phyloP scores from a whole-genome alignment of 2,113 vertebrate species.

The Pollimyrus isidori region DNA sequence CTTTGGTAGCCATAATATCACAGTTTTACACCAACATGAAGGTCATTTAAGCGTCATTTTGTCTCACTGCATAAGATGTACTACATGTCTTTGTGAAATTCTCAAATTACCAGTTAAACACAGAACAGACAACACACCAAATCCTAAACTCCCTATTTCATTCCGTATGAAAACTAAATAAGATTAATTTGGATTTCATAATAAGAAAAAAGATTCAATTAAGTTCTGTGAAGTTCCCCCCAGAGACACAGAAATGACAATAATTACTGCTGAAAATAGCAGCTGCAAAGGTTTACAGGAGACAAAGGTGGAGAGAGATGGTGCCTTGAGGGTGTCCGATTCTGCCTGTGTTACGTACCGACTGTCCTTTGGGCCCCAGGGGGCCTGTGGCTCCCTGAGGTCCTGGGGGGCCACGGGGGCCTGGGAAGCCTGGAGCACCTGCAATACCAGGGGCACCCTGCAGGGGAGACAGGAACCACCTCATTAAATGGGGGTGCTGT shows the following conservation, averaged over 20 bases:
- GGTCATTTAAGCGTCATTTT: neutral
- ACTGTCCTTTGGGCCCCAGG: conserved; percentile 87
- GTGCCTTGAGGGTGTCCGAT: neutral
- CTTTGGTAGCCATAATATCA: neutral
- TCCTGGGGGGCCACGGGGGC: conserved; percentile 87
- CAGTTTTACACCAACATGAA: neutral
- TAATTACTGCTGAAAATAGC: neutral
- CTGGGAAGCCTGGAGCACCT: conserved; percentile 91
- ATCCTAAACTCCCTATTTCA: neutral
- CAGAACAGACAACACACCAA: neutral
- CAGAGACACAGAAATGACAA: neutral
- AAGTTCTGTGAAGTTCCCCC: neutral
- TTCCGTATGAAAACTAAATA: neutral
- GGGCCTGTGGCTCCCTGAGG: conserved; percentile 92
- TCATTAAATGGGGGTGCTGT: neutral
- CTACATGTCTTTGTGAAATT: neutral
- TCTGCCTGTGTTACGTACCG: conserved; percentile 51
- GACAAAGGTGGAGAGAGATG: neutral
- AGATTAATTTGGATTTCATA: neutral
- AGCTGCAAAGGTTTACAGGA: neutral
- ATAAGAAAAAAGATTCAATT: neutral
- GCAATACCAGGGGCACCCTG: conserved; percentile 87
- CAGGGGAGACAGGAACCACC: neutral
- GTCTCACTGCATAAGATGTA: neutral
- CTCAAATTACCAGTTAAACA: neutral